A percentile compares a stretch with the other conserved stretches of the same genome.
Evolutionary conservation across 37 sponge, comb jelly and placozoan species (phyloP).

Genomic region (Halisarca cf. caerulea): DNA sequence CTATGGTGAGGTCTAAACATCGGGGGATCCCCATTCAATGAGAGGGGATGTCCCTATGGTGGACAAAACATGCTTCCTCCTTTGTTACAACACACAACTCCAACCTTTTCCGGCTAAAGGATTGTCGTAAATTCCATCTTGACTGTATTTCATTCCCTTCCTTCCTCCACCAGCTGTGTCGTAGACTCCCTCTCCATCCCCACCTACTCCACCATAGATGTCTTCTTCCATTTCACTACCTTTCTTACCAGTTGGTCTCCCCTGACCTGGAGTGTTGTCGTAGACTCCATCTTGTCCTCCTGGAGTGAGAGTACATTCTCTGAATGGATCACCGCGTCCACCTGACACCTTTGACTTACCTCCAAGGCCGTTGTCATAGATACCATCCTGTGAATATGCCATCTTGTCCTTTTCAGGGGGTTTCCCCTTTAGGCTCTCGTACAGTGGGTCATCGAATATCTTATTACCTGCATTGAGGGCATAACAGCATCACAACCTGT

Average conservation of each 20-base stretch:
- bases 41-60: too few relatives aligned
- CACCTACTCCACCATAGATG: slow-evolving; percentile 19
- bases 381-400: slow-evolving; percentile 8
- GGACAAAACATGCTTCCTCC: too few relatives aligned
- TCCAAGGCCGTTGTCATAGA: slow-evolving; percentile 26
- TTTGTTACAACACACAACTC: too few relatives aligned
- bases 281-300: slow-evolving; percentile 4
- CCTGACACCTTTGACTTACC: too few relatives aligned
- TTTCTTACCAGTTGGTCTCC: slow-evolving; percentile 3
- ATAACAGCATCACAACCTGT: too few relatives aligned
- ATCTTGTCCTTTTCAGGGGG: neutral
- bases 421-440: neutral
- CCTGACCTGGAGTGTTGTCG: slow-evolving; percentile 8
- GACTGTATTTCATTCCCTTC: slow-evolving; percentile 14
- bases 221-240: neutral
- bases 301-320: neutral
- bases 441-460: neutral
- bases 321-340: too few relatives aligned
- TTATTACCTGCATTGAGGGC: too few relatives aligned
- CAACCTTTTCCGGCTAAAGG: neutral
- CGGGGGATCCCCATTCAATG: too few relatives aligned
- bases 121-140: slow-evolving; percentile 37
- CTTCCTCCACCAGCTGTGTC: slow-evolving; percentile 6
- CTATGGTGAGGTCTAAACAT: too few relatives aligned
- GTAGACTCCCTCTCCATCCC: neutral